Base-by-base conservation (phyloP, 1,140 invertebrate species). In the Atopsyche davidsoni region DNA sequence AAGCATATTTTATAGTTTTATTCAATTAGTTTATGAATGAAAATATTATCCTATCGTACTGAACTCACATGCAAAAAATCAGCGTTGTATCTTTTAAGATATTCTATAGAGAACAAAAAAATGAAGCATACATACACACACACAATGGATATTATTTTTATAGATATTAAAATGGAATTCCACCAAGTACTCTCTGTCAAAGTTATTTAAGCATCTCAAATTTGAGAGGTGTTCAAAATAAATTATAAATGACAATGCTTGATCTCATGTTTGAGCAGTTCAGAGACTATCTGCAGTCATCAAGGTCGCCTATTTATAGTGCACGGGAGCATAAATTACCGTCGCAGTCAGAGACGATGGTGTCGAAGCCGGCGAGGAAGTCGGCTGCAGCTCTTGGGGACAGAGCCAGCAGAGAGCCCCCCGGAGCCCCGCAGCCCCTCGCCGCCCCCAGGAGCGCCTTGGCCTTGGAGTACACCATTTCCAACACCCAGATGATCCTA, bases 281-380 rank as follows among this genome's bases (percentile, higher is more conserved):
- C 24, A 7, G n/a, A n/a, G n/a, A 28, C n/a, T 7, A 28, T 28
- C 24, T 28, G 24, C 6, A 6, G 6, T 7, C 24, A 28, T 28
- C n/a, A 28, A 28, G 6, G 24, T 6, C n/a, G 24, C 6, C n/a
- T 28, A 28, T 28, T 28, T 7, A n/a, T 28, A 28, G 24, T 28
- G 24, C n/a, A n/a, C n/a, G 24, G n/a, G 24, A 28, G 6, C 6
- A 28, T n/a, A 28, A 52, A 41, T 55, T 56, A 60, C 61, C 60
- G 55, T 65, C 60, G 13, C 60, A 57, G 57, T 65, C 63, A 21
- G 42, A 51, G 1, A 62, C 42, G 17, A 64, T 43, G 9, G 53
- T 60, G 51, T 64, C 61, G 44, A 64, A 57, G 2, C 59, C 60
- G 28, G 55, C 31, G 4, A 64, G 17, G 31, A 51, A 43, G 10